Evolutionary conservation across 2,797 vertebrate genomes (phyloP).

Genomic region (Tinamus major): DNA sequence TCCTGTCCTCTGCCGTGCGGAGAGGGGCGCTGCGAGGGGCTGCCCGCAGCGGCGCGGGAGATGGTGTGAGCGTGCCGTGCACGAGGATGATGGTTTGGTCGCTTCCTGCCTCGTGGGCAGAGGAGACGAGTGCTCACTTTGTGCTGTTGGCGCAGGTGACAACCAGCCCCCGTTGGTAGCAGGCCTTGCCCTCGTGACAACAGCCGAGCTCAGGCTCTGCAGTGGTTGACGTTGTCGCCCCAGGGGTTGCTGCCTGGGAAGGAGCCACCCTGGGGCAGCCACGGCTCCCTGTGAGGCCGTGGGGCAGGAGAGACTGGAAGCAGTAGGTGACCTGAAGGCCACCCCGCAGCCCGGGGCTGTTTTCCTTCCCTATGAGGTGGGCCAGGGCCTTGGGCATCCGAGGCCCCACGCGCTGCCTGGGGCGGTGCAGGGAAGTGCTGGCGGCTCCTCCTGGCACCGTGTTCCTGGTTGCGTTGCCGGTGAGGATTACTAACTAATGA

Average conservation of each 20-base stretch:
- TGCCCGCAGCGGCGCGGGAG: no score
- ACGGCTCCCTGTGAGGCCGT: no score
- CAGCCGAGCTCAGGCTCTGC: not conserved
- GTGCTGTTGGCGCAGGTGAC: accelerated
- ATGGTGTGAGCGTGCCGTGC: no score
- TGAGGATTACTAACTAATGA: conserved; percentile 51
- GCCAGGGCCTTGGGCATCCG: accelerated
- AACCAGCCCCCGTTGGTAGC: not conserved
- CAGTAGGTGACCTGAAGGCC: not conserved
- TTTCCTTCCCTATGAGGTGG: not conserved
- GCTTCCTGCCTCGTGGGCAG: not conserved
- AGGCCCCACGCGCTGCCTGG: accelerated
- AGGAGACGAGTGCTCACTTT: not conserved
- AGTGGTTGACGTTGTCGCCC: not conserved
- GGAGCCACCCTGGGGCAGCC: not conserved
- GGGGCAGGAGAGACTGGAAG: not conserved
- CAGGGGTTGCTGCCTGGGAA: not conserved
- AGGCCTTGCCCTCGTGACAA: not conserved
- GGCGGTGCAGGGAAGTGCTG: not conserved
- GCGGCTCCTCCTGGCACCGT: not conserved
- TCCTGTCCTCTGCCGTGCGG: not conserved
- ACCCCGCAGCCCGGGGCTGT: not conserved
- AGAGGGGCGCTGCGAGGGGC: not conserved
- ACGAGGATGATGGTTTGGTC: no score
- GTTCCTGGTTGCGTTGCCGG: not conserved